A percentile compares a stretch with the other conserved stretches of the same genome.
Conservation (phyloP, 2,113 vertebrate species). For the Telmatochromis sp. region DNA sequence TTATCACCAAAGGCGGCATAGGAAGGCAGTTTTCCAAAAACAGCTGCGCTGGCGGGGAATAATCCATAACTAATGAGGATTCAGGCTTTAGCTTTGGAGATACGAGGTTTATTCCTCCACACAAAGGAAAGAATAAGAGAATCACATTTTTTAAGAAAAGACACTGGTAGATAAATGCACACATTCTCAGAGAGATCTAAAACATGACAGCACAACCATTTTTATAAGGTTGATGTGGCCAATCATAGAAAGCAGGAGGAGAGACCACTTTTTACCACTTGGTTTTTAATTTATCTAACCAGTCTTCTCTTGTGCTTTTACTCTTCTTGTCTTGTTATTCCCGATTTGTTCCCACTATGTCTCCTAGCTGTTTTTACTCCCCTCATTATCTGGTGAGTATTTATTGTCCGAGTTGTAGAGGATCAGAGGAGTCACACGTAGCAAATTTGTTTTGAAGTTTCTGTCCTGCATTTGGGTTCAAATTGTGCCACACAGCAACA, state of each 20-base stretch:
- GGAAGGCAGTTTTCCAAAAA: neutral
- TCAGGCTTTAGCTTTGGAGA: neutral
- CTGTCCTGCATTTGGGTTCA: neutral
- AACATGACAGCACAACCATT: neutral
- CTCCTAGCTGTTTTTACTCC: neutral
- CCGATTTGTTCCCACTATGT: neutral
- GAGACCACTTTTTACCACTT: neutral
- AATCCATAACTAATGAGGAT: neutral
- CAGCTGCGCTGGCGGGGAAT: neutral
- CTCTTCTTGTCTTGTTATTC: neutral
- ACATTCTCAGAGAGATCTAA: neutral
- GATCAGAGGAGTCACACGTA: neutral
- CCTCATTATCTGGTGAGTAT: neutral
- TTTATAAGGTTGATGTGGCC: neutral
- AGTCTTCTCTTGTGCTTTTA: neutral
- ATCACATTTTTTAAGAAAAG: neutral
- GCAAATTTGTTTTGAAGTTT: neutral
- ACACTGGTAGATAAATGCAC: neutral
- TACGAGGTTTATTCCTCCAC: neutral
- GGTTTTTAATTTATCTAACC: neutral
- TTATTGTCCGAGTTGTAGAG: neutral
- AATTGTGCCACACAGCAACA: neutral
- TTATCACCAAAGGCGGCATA: neutral
- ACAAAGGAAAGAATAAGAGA: neutral
- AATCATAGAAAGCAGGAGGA: neutral